Base-by-base conservation (phyloP, 64 coral and sea anemone genomes). In the Actinia equina region DNA sequence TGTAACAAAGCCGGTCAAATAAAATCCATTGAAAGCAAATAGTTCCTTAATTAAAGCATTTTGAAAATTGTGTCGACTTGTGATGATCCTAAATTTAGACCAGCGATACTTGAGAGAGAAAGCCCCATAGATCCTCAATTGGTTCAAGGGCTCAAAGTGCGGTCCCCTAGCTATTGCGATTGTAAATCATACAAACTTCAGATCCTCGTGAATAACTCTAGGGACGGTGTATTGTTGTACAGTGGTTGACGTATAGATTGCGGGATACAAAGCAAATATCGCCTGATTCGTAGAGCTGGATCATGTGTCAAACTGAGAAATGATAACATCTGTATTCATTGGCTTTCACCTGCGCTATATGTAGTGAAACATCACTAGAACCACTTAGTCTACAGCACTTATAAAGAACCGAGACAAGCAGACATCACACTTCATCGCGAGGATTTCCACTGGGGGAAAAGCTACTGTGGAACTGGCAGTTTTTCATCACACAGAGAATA, bases 251-350 rank as follows among this genome's bases (percentile, higher is more conserved):
- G 78, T 81, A 37, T 37, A 81, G 43, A 49, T 81, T 44, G n/a
- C 55, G 10, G 25, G 15, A 81, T 15, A 81, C 78, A 52, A 81
- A 81, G 78, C 78, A 44, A 81, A 81, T 25, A 81, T 81, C 78
- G 17, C 17, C 44, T 44, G 78, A 81, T 49, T 81, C 78, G 78
- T 49, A 52, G 69, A 74, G n/a, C 23, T 13, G 9, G 2, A 74
- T 81, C 78, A 81, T 81, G 49, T 81, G 78, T 49, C 78, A 81
- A 49, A 7, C 30, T 37, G 30, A 17, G 8, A 23, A 6, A 30
- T 22, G 78, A 81, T 81, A 81, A 81, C 78, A 81, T 81, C 78
- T 81, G 78, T 52, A 81, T 81, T 81, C 41, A 81, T 81, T 20
- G 78, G 49, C 17, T 14, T 51, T 81, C 78, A 81, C 78, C 78